Evolutionary conservation across 1,140 invertebrate genomes (phyloP).

Genomic region (Drosophila setifemur): DNA sequence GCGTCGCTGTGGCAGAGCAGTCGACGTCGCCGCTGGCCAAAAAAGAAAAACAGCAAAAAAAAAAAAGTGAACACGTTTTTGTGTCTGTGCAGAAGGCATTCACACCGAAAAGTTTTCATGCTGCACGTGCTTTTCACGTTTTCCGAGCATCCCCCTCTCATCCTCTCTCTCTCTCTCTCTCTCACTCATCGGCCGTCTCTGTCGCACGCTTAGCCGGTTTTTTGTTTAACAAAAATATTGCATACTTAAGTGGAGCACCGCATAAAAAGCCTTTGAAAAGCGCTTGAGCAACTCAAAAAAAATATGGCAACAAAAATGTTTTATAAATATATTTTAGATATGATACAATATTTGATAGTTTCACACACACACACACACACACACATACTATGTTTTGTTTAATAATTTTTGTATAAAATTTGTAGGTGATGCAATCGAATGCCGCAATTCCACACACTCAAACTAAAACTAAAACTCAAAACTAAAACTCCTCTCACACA

Average conservation of each 20-base stretch:
- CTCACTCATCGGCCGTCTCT: neutral
- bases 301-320: too few species aligned
- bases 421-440: conserved; percentile 66
- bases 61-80: conserved; percentile 53
- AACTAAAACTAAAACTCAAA: too few species aligned
- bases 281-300: too few species aligned
- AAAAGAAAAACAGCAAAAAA: conserved; percentile 23
- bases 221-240: conserved; percentile 33
- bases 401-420: conserved; percentile 26
- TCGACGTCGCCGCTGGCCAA: conserved; percentile 31
- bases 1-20: neutral
- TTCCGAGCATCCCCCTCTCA: conserved; percentile 19
- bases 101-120: conserved; percentile 60
- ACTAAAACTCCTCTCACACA: neutral
- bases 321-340: too few species aligned
- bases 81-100: conserved; percentile 74
- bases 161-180: neutral
- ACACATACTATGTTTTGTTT: conserved; percentile 14
- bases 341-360: too few species aligned
- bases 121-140: conserved; percentile 70
- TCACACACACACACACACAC: conserved; percentile 1
- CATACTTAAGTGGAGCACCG: conserved; percentile 1
- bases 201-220: conserved; percentile 19
- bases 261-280: neutral
- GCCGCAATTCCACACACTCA: conserved; percentile 8